Conservation (phyloP, 2,888 invertebrate species). For the Ypsolopha scabrella region DNA sequence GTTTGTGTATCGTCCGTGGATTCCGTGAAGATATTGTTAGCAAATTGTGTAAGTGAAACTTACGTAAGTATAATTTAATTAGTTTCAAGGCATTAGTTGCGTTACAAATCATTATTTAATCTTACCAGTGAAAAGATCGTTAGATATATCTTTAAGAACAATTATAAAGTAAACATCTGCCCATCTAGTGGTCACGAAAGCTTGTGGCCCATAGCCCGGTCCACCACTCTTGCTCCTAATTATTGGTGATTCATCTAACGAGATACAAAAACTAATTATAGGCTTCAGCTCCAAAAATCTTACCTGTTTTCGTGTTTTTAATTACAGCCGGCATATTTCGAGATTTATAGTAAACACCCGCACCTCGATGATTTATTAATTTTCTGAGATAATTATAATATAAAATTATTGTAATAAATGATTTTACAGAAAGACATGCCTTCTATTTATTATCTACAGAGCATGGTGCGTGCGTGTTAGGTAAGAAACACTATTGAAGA, state of each 20-base stretch:
- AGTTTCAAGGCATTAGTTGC: too few relatives aligned
- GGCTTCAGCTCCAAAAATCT: conserved; percentile 45
- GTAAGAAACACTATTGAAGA: too few relatives aligned
- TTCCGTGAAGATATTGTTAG: too few relatives aligned
- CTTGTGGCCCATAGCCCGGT: conserved; percentile 23
- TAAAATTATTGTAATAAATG: conserved; percentile 10
- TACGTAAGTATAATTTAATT: too few relatives aligned
- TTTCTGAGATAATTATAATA: conserved; percentile 8
- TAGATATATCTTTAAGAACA: conserved; percentile 34
- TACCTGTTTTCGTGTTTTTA: conserved; percentile 59
- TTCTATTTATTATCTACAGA: too few relatives aligned
- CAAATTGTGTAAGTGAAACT: too few relatives aligned
- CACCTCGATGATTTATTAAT: conserved; percentile 44
- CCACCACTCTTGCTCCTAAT: conserved; percentile 34
- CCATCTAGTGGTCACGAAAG: conserved; percentile 36
- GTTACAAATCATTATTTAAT: too few relatives aligned
- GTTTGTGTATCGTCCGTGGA: not conserved
- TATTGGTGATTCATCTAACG: conserved; percentile 64
- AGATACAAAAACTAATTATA: conserved; percentile 64
- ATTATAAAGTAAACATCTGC: conserved; percentile 63
- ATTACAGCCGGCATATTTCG: conserved; percentile 47
- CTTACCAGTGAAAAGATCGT: conserved; percentile 44
- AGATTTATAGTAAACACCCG: conserved; percentile 55
- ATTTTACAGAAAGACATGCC: too few relatives aligned
- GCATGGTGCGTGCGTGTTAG: too few relatives aligned